These are phyloP conservation scores for Agrotis exclamationis DNA, from an alignment of 2,888 invertebrate genomes.

Conservation along the genomic window DNA sequence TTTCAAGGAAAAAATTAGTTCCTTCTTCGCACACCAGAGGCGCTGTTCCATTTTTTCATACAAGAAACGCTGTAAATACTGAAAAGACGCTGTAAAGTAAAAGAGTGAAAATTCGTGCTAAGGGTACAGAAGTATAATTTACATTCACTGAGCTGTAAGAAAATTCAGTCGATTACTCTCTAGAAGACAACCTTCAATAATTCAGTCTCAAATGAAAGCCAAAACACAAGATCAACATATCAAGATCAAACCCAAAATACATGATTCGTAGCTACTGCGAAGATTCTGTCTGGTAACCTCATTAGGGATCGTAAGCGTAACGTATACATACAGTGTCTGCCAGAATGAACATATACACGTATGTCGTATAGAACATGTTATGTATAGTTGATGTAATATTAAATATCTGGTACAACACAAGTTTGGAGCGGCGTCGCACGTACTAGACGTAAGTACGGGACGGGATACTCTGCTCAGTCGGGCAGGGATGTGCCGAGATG, in stretches of 20 bases:
- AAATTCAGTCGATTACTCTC: neutral
- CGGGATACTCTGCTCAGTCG: conserved; percentile 70
- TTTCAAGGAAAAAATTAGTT: too few species aligned
- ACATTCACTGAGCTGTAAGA: neutral
- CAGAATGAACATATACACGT: conserved; percentile 10
- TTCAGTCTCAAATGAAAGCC: conserved; percentile 14
- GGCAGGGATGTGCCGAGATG: conserved; percentile 51
- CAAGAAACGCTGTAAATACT: too few species aligned
- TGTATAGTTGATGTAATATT: conserved; percentile 62
- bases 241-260: conserved; percentile 24
- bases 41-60: too few species aligned
- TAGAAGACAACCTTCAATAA: conserved; percentile 9
- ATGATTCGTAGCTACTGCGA: conserved; percentile 20
- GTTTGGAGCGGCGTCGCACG: conserved; percentile 68
- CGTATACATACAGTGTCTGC: conserved; percentile 24
- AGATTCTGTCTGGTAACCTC: conserved; percentile 38
- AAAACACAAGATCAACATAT: conserved; percentile 12
- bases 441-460: conserved; percentile 70
- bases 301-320: conserved; percentile 36
- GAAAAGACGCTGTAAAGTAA: too few species aligned
- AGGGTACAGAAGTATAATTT: neutral
- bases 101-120: too few species aligned
- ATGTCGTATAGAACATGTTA: conserved; percentile 1
- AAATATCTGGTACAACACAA: conserved; percentile 69
- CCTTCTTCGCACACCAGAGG: too few species aligned